A percentile compares a stretch with the other conserved stretches of the same genome.
These are phyloP conservation scores for Furnarius figulus DNA, from an alignment of 2,113 vertebrate species.

Conservation along the genomic window DNA sequence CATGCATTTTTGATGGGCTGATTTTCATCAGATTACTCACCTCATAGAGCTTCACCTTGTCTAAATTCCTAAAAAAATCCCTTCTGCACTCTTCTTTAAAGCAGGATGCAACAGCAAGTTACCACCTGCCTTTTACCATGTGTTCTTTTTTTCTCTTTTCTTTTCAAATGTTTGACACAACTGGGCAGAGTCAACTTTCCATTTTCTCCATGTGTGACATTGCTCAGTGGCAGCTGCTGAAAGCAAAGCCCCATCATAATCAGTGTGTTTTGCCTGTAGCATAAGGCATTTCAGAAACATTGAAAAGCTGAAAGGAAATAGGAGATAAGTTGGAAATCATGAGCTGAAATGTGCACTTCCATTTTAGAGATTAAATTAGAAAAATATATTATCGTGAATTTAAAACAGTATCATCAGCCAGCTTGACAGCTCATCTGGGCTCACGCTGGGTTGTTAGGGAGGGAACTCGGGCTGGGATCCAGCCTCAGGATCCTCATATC, in stretches of 20 bases:
- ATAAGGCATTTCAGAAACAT: slow-evolving; percentile 68
- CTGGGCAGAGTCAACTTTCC: slow-evolving; percentile 34
- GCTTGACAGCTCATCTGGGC: slow-evolving; percentile 57
- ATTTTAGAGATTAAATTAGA: slow-evolving; percentile 64
- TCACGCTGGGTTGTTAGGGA: background rate
- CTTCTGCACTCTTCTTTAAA: background rate
- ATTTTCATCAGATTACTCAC: background rate
- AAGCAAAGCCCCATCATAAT: slow-evolving; percentile 59
- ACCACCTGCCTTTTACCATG: background rate
- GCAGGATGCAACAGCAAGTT: background rate
- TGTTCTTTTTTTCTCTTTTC: background rate
- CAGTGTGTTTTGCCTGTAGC: slow-evolving; percentile 70
- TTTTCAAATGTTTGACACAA: slow-evolving; percentile 47
- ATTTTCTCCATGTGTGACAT: slow-evolving; percentile 46
- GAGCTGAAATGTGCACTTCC: slow-evolving; percentile 52
- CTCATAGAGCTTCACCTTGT: background rate
- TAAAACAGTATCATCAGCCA: slow-evolving; percentile 56
- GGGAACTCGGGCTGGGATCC: background rate
- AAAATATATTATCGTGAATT: slow-evolving; percentile 62
- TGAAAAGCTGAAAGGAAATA: slow-evolving; percentile 50
- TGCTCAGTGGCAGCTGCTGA: slow-evolving; percentile 59
- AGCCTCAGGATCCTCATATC: background rate
- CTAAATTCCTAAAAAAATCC: background rate
- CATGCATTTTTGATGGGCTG: background rate
- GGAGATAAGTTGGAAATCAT: slow-evolving; percentile 55